Conservation (phyloP, 2,797 vertebrate genomes). For the Hoplostethus mediterraneus region DNA sequence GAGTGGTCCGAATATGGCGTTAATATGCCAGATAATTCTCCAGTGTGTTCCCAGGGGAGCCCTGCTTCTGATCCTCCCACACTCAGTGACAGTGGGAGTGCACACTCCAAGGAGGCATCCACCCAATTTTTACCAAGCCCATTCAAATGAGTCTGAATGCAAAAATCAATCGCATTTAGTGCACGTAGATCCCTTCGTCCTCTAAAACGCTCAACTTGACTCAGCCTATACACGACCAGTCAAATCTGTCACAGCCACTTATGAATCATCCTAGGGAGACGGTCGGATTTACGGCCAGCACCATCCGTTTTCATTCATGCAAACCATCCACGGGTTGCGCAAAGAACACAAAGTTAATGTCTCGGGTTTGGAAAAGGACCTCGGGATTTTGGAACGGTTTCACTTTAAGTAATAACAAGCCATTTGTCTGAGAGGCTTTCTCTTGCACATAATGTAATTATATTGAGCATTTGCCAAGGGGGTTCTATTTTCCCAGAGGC, state of each 20-base stretch:
- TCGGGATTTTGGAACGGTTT: slow-evolving; percentile 49
- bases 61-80: no score
- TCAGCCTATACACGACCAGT: background rate
- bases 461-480: slow-evolving; percentile 67
- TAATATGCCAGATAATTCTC: no score
- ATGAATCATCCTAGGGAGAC: slow-evolving; percentile 12
- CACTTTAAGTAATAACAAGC: slow-evolving; percentile 54
- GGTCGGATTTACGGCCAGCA: background rate
- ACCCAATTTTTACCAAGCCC: no score
- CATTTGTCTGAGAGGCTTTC: slow-evolving; percentile 72
- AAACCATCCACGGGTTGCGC: slow-evolving; percentile 25
- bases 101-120: no score
- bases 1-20: no score
- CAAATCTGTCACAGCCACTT: slow-evolving; percentile 21
- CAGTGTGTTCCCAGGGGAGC: no score
- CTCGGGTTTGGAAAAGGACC: slow-evolving; percentile 42
- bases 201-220: slow-evolving; percentile 1
- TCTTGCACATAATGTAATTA: slow-evolving; percentile 77
- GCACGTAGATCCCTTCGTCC: background rate
- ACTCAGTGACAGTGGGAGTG: no score
- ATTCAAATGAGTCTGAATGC: no score
- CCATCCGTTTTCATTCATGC: slow-evolving; percentile 47
- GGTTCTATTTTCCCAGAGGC: slow-evolving; percentile 52
- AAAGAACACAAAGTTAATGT: slow-evolving; percentile 17
- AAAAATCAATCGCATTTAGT: background rate